These are phyloP conservation scores for Ictalurus furcatus DNA, from an alignment of 2,113 vertebrate species.

Conservation along the genomic window DNA sequence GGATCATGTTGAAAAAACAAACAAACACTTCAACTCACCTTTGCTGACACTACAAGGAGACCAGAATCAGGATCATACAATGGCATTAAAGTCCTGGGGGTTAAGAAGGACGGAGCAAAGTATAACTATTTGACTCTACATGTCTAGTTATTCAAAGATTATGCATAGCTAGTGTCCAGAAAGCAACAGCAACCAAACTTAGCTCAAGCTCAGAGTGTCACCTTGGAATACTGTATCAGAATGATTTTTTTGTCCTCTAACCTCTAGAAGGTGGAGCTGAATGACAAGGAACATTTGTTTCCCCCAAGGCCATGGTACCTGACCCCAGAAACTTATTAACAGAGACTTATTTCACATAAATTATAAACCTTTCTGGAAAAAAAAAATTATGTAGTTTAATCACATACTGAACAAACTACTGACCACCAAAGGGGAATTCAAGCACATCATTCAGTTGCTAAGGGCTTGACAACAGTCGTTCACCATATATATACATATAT, in stretches of 20 bases:
- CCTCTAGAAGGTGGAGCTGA: not conserved
- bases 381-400: not conserved
- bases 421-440: not conserved
- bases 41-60: constrained; percentile 83
- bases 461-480: not conserved
- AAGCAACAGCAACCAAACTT: not conserved
- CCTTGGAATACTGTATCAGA: not conserved
- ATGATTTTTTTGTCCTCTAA: not conserved
- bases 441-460: not conserved
- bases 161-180: not conserved
- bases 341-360: not conserved
- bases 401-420: not conserved
- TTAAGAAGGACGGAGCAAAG: not conserved
- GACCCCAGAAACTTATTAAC: not conserved
- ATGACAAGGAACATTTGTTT: not conserved
- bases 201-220: not conserved
- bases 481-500: not conserved
- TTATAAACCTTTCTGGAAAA: not conserved
- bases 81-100: constrained; percentile 79
- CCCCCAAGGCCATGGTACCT: not conserved
- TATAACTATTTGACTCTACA: not conserved
- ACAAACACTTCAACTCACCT: constrained; percentile 71
- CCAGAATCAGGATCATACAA: constrained; percentile 85
- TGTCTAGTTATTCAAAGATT: not conserved
- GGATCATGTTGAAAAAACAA: not conserved